phyloP scores from a whole-genome alignment of 2,113 vertebrate species.

The Engystomops pustulosus region DNA sequence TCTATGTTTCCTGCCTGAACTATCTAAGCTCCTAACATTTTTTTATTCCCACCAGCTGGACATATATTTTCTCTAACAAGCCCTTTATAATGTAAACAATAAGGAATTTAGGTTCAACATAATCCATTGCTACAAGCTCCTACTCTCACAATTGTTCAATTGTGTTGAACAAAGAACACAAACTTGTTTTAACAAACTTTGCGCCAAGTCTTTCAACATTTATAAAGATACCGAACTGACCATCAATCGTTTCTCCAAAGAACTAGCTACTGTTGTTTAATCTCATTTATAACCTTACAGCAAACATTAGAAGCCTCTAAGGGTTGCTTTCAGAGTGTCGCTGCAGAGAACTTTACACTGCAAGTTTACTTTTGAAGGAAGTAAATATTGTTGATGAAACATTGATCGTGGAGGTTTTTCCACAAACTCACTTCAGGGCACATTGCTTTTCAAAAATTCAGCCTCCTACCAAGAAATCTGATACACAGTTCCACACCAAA shows the following conservation, averaged over 20 bases:
- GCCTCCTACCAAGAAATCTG: not conserved
- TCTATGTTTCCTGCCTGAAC: too few species aligned
- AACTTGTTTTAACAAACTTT: slow-evolving; percentile 11
- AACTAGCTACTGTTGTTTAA: slow-evolving; percentile 40
- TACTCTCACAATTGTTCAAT: slow-evolving; percentile 1
- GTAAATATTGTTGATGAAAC: slow-evolving; percentile 53
- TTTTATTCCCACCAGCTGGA: too few species aligned
- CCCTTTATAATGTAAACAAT: not conserved
- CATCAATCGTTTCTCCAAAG: slow-evolving; percentile 35
- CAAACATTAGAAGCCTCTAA: slow-evolving; percentile 44
- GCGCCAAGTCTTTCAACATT: slow-evolving; percentile 2
- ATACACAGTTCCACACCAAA: not conserved
- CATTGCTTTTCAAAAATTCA: slow-evolving; percentile 20
- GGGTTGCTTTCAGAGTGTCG: slow-evolving; percentile 36
- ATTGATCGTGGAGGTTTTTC: slow-evolving; percentile 28
- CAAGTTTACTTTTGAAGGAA: slow-evolving; percentile 51
- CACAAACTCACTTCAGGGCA: slow-evolving; percentile 42
- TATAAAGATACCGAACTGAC: slow-evolving; percentile 23
- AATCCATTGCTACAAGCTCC: not conserved
- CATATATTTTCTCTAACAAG: too few species aligned
- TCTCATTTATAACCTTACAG: slow-evolving; percentile 43
- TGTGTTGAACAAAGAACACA: slow-evolving; percentile 6
- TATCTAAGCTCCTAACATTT: too few species aligned
- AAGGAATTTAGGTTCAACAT: not conserved
- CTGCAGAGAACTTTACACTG: slow-evolving; percentile 49